Conservation (phyloP, 92 coral and sea anemone genomes). For the Phenganax stokvisi region DNA sequence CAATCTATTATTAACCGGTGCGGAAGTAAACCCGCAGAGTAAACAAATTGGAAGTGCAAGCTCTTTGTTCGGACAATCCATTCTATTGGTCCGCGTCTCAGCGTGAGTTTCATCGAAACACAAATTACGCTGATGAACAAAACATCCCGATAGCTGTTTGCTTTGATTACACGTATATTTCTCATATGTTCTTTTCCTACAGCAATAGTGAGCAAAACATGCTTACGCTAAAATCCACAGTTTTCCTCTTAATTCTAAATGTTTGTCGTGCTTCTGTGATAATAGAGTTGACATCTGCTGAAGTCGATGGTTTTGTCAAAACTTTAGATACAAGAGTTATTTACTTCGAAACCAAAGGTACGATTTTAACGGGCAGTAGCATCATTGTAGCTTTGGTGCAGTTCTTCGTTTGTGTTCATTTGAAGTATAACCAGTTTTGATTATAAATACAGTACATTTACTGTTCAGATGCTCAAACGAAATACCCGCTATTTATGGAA, state of each 20-base stretch:
- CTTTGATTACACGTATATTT: not conserved
- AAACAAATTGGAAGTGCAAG: not conserved
- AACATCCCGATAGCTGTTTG: not conserved
- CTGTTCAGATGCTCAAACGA: constrained; percentile 9
- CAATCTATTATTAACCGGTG: not conserved
- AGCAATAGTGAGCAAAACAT: not conserved
- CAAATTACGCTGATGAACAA: not conserved
- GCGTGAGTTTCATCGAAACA: not conserved
- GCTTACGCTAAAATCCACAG: not conserved
- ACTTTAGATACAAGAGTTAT: constrained; percentile 32
- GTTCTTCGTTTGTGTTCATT: not conserved
- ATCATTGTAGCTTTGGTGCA: not conserved
- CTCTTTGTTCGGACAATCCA: not conserved
- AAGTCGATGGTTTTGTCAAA: constrained; percentile 26
- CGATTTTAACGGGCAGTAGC: not conserved
- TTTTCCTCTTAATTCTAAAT: not conserved
- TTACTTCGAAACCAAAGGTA: constrained; percentile 38
- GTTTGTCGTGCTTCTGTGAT: constrained; percentile 12
- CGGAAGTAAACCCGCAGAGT: constrained; percentile 13
- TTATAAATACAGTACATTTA: not conserved
- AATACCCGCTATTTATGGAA: constrained; percentile 42
- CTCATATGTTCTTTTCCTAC: not conserved
- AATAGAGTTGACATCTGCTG: constrained; percentile 17
- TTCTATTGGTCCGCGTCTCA: constrained; percentile 16
- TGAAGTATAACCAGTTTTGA: not conserved